Percentiles rank a stretch among this genome's conserved stretches.
These are phyloP conservation scores for Nasonia longicornis DNA, from an alignment of 1,140 invertebrate genomes.

Conservation along the genomic window DNA sequence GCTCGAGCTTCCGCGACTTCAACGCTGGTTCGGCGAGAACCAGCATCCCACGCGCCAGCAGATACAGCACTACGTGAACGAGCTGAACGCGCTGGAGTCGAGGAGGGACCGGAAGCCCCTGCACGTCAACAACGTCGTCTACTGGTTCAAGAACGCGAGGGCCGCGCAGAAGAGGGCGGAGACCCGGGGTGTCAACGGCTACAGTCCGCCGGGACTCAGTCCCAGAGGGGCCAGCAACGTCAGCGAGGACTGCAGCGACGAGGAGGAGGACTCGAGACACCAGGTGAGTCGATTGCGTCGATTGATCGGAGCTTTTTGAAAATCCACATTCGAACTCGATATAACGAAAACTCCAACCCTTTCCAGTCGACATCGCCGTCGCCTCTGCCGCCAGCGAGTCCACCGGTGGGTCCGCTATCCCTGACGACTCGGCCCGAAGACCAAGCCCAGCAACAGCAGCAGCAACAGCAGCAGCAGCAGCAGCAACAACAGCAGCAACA, in stretches of 20 bases:
- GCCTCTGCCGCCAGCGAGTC: slow-evolving; percentile 72
- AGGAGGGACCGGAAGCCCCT: slow-evolving; percentile 91
- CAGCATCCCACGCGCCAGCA: slow-evolving; percentile 94
- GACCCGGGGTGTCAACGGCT: slow-evolving; percentile 72
- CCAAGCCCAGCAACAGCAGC: slow-evolving; percentile 52
- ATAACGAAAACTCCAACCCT: not conserved
- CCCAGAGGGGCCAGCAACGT: slow-evolving; percentile 66
- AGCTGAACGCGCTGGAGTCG: slow-evolving; percentile 92
- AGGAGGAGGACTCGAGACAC: slow-evolving; percentile 66
- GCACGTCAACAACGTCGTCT: slow-evolving; percentile 97
- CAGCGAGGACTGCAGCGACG: slow-evolving; percentile 67
- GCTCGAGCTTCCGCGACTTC: slow-evolving; percentile 92
- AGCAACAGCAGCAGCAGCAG: slow-evolving; percentile 22
- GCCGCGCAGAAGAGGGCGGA: slow-evolving; percentile 93
- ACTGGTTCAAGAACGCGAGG: slow-evolving; percentile 98
- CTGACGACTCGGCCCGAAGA: slow-evolving; percentile 72
- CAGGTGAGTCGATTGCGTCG: slow-evolving; percentile 53
- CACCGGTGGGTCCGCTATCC: slow-evolving; percentile 75
- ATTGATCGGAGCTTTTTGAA: not conserved
- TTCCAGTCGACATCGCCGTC: slow-evolving; percentile 63
- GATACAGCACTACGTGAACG: slow-evolving; percentile 94
- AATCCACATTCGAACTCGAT: not conserved
- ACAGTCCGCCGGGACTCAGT: slow-evolving; percentile 66
- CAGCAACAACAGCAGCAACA: slow-evolving; percentile 36
- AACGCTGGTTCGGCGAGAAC: slow-evolving; percentile 95